phyloP scores from a whole-genome alignment of 1,140 invertebrate species.

The Phthorimaea operculella region DNA sequence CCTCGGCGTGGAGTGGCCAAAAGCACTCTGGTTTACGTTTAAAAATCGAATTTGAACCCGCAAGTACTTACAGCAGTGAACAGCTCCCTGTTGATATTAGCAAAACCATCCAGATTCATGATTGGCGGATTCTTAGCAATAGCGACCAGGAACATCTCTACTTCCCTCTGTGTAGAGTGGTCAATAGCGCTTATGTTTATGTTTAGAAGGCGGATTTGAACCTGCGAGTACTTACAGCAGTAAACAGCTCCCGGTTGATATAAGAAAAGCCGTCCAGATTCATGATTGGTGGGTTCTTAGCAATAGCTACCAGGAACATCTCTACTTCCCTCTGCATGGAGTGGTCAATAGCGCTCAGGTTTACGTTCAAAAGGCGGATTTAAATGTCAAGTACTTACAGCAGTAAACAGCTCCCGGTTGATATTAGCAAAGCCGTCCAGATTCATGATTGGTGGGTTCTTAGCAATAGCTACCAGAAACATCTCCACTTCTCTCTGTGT shows the following conservation, averaged over 20 bases:
- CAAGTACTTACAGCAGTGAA: constrained; percentile 73
- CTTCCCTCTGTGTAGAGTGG: constrained; percentile 71
- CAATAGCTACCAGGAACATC: constrained; percentile 77
- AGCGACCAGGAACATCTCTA: too few species aligned
- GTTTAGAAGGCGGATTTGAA: constrained; percentile 72
- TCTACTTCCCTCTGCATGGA: constrained; percentile 74
- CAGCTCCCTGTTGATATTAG: constrained; percentile 74
- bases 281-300: constrained; percentile 77
- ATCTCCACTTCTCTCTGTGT: constrained; percentile 74
- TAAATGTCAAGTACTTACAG: constrained; percentile 74
- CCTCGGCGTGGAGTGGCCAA: constrained; percentile 71
- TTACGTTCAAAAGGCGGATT: constrained; percentile 73
- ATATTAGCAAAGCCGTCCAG: constrained; percentile 76
- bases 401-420: constrained; percentile 73
- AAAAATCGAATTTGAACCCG: constrained; percentile 74
- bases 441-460: too few species aligned
- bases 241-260: constrained; percentile 75
- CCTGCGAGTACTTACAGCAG: constrained; percentile 70
- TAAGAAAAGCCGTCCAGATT: constrained; percentile 76
- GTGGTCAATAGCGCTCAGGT: constrained; percentile 70
- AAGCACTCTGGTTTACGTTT: constrained; percentile 72
- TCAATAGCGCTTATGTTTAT: constrained; percentile 73
- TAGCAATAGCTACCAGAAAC: too few species aligned
- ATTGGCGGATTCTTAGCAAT: too few species aligned
- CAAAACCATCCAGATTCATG: constrained; percentile 76